Percentiles rank a stretch among this genome's conserved stretches.
phyloP scores from a whole-genome alignment of 2,888 invertebrate genomes.

The Cheilosia pagana region DNA sequence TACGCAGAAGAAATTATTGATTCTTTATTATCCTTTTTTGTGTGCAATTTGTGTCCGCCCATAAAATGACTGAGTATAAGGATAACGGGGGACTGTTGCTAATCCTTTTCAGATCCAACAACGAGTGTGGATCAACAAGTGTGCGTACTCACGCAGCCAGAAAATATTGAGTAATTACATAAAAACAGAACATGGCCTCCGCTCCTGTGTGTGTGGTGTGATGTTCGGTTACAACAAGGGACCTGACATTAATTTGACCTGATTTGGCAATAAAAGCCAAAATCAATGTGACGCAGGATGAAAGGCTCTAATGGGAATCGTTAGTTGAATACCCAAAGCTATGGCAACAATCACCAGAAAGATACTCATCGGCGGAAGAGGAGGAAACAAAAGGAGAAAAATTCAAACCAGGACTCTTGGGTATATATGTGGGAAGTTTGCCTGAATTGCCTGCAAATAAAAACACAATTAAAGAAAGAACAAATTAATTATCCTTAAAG shows the following conservation, averaged over 20 bases:
- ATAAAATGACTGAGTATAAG: conserved; percentile 15
- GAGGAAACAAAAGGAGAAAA: not conserved
- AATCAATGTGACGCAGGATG: conserved; percentile 65
- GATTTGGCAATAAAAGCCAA: conserved; percentile 65
- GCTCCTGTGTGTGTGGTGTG: not conserved
- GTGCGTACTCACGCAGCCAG: not conserved
- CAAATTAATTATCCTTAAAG: conserved; percentile 73
- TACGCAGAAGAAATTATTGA: conserved; percentile 50
- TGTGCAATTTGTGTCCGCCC: conserved; percentile 55
- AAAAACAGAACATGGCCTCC: conserved; percentile 28
- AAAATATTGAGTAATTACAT: conserved; percentile 53
- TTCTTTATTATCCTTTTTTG: conserved; percentile 67
- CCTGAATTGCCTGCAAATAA: conserved; percentile 67
- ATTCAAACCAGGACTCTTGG: not conserved
- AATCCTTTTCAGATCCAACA: conserved; percentile 56
- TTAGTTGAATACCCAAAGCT: conserved; percentile 30
- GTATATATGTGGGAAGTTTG: conserved; percentile 42
- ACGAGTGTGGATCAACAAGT: conserved; percentile 56
- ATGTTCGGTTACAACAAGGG: conserved; percentile 4
- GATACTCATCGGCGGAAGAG: conserved; percentile 17
- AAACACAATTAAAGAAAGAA: conserved; percentile 72
- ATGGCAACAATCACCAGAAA: not conserved
- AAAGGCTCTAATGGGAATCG: conserved; percentile 43
- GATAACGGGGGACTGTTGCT: conserved; percentile 27
- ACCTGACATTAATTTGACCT: conserved; percentile 63